Conservation (phyloP, 92 coral and sea anemone species). For the Palythoa heliodiscus region DNA sequence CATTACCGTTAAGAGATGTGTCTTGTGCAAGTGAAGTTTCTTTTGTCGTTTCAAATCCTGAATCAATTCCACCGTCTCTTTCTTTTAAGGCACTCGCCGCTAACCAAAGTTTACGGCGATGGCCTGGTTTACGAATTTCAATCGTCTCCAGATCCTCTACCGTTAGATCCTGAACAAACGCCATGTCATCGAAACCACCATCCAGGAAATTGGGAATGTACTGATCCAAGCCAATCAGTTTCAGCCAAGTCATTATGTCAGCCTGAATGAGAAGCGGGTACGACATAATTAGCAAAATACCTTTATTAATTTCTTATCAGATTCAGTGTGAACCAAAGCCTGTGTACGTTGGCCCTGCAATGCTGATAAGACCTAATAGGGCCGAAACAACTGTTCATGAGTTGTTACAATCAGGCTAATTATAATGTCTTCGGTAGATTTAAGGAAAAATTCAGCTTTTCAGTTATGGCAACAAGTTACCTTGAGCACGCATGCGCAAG, state of each 20-base stretch:
- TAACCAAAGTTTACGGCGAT: conserved; percentile 89
- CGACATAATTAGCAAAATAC: not conserved
- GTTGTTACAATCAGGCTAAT: too few relatives aligned
- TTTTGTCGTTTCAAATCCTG: conserved; percentile 30
- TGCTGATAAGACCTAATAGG: too few relatives aligned
- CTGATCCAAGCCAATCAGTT: conserved; percentile 85
- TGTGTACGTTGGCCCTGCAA: not conserved
- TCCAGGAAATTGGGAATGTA: conserved; percentile 91
- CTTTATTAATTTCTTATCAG: too few relatives aligned
- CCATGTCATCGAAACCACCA: conserved; percentile 98
- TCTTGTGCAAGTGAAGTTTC: conserved; percentile 30
- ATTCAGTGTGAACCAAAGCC: too few relatives aligned
- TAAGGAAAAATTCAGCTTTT: too few relatives aligned
- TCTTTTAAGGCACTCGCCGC: conserved; percentile 74
- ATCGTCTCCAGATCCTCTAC: conserved; percentile 86
- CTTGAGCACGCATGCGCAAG: too few relatives aligned
- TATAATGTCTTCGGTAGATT: too few relatives aligned
- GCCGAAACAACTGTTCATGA: too few relatives aligned
- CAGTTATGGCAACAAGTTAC: too few relatives aligned
- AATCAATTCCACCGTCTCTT: conserved; percentile 33
- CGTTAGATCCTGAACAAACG: conserved; percentile 88
- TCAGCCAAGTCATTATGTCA: conserved; percentile 91
- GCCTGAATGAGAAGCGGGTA: conserved; percentile 48
- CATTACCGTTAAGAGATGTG: not conserved
- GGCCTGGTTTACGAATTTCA: conserved; percentile 89